phyloP scores from a whole-genome alignment of 2,113 vertebrate genomes.

The Vanacampus margaritifer region DNA sequence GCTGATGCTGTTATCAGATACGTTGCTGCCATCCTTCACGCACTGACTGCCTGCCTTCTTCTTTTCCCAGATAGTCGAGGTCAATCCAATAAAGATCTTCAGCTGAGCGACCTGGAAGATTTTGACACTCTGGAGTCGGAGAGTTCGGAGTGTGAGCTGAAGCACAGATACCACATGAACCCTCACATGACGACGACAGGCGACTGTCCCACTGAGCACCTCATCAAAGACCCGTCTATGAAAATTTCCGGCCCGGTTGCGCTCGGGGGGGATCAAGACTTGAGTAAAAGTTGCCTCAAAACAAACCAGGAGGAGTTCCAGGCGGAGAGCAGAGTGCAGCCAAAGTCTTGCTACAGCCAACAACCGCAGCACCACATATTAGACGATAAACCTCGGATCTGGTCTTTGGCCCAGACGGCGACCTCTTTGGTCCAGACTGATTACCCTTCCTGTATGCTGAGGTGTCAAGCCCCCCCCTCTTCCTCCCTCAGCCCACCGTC shows the following conservation, averaged over 20 bases:
- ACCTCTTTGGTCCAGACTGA: slow-evolving; percentile 91
- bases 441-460: slow-evolving; percentile 94
- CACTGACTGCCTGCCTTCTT: slow-evolving; percentile 12
- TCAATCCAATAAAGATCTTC: slow-evolving; percentile 88
- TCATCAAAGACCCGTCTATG: slow-evolving; percentile 78
- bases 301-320: slow-evolving; percentile 73
- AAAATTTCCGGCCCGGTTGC: slow-evolving; percentile 71
- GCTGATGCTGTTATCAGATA: neutral
- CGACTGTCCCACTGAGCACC: slow-evolving; percentile 64
- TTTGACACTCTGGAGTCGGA: slow-evolving; percentile 89
- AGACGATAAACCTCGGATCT: slow-evolving; percentile 92
- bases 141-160: slow-evolving; percentile 86
- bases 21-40: neutral
- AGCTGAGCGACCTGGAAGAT: slow-evolving; percentile 92
- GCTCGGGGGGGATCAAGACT: slow-evolving; percentile 74
- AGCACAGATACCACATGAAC: slow-evolving; percentile 83
- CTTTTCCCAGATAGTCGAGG: slow-evolving; percentile 72
- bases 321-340: slow-evolving; percentile 71
- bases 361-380: slow-evolving; percentile 74
- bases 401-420: slow-evolving; percentile 95
- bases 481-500: slow-evolving; percentile 64
- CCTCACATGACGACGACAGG: slow-evolving; percentile 72
- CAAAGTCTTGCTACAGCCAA: slow-evolving; percentile 79
- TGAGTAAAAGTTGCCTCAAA: slow-evolving; percentile 84
- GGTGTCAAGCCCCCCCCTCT: slow-evolving; percentile 72